These are phyloP conservation scores for Lithobates pipiens DNA, from an alignment of 2,797 vertebrate species.

Conservation along the genomic window DNA sequence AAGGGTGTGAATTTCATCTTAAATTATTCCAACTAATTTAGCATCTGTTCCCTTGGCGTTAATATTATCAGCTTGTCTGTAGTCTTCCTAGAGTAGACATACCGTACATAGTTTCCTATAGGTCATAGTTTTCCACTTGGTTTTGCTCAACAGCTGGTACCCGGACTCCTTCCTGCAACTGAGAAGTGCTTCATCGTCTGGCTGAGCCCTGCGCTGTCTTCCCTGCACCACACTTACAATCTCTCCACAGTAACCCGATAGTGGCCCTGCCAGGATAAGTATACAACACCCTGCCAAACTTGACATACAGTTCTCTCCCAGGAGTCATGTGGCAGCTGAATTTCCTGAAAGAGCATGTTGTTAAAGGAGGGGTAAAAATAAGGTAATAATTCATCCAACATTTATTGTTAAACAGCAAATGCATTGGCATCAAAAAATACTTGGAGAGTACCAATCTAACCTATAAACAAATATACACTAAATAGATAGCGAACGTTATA, in stretches of 20 bases:
- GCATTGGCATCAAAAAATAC: neutral
- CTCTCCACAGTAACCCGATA: slow-evolving; percentile 59
- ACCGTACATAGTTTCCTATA: slow-evolving; percentile 78
- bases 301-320: slow-evolving; percentile 53
- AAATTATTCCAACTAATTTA: slow-evolving; percentile 71
- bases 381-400: slow-evolving; percentile 16
- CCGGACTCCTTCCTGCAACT: slow-evolving; percentile 70
- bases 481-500: too few species aligned
- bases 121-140: slow-evolving; percentile 82
- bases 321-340: slow-evolving; percentile 36
- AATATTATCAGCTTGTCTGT: slow-evolving; percentile 66
- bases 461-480: too few species aligned
- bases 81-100: slow-evolving; percentile 69
- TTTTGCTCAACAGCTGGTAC: slow-evolving; percentile 77
- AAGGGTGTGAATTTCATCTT: slow-evolving; percentile 65
- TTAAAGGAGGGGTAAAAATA: neutral
- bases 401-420: neutral
- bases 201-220: neutral
- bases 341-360: slow-evolving; percentile 57
- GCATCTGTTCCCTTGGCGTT: slow-evolving; percentile 71
- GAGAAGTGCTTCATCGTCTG: slow-evolving; percentile 63
- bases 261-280: slow-evolving; percentile 25
- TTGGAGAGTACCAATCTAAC: neutral
- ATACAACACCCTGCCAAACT: slow-evolving; percentile 54
- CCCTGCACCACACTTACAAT: neutral